Evolutionary conservation across 2,888 invertebrate species (phyloP), one percentile per base, ranked within the genome.

Genomic region (Epistrophe grossulariae): DNA sequence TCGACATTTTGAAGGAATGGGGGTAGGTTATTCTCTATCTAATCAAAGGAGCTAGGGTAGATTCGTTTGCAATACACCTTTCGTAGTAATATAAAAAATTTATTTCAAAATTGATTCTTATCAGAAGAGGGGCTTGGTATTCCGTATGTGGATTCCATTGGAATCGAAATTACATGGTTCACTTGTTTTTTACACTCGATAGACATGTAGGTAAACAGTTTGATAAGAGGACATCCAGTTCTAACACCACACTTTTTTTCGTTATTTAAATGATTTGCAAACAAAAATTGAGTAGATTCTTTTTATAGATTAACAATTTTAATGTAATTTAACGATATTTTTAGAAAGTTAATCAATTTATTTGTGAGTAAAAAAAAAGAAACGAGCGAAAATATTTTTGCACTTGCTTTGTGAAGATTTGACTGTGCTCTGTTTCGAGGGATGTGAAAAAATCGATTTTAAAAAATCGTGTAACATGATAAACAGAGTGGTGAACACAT

Each of bases 1-100:
- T 93, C 77, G 92, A 89, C 93, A 93, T 93, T 83, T 82, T 88
- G 66, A 40, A 11, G 68, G 73, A 60, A 71, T 60, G 64, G 64
- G 66, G 43, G 43, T n/a, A 43, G 60, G 60, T 52, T 35, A 68
- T 87, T 87, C 73, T 79, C 85, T 85, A 85, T 82, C 85, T 85
- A 85, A 81, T 74, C 64, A 74, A 62, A 38, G 35, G 19, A 45
- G 38, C 55, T 50, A 31, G 52, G 66, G 40, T 66, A 48, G 9
- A 38, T 10, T 68, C 17, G 50, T 31, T 83, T 64, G 66, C 55
- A 8, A 52, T 43, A 43, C 45, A 71, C 48, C 68, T 43, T 68
- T 35, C 19, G 35, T 31, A 62, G 24, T 59, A 62, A 57, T 38
- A n/a, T n/a, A n/a, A 40, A 50, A n/a, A 31, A 72, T 35, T 66